These are phyloP conservation scores for Eupleurogrammus muticus DNA, from an alignment of 2,797 vertebrate species.

Conservation along the genomic window DNA sequence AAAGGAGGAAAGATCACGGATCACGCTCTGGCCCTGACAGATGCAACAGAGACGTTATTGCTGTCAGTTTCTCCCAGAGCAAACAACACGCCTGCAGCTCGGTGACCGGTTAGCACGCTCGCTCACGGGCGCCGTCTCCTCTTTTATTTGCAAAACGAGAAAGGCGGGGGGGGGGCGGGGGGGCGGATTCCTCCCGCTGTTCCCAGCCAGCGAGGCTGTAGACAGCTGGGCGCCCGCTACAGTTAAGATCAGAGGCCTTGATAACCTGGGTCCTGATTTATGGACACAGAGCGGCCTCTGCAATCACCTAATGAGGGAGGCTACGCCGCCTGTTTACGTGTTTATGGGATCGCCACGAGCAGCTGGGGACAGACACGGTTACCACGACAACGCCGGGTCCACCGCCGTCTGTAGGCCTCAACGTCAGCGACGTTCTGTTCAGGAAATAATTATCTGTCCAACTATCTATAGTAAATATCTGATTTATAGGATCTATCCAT, in stretches of 20 bases:
- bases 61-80: conserved; percentile 25
- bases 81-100: conserved; percentile 48
- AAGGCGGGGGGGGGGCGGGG: conserved; percentile 78
- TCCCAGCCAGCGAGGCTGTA: conserved; percentile 87
- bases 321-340: conserved; percentile 96
- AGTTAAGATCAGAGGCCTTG: conserved; percentile 97
- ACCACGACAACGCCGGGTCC: neutral
- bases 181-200: conserved; percentile 92
- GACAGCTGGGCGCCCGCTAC: conserved; percentile 98
- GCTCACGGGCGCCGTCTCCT: conserved; percentile 72
- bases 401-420: conserved; percentile 18
- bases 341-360: conserved; percentile 99
- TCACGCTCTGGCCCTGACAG: conserved; percentile 40
- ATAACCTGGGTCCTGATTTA: conserved; percentile 98
- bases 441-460: neutral
- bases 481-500: conserved; percentile 30
- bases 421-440: neutral
- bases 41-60: conserved; percentile 37
- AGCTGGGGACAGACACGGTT: conserved; percentile 87
- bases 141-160: conserved; percentile 82
- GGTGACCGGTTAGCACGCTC: conserved; percentile 62
- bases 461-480: conserved; percentile 1
- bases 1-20: conserved; percentile 23
- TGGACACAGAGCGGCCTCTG: conserved; percentile 87
- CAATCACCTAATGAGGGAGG: conserved; percentile 98